Evolutionary conservation across 2,888 invertebrate species (phyloP), one percentile per base, ranked within the genome.

Genomic region (Scaeva pyrastri): DNA sequence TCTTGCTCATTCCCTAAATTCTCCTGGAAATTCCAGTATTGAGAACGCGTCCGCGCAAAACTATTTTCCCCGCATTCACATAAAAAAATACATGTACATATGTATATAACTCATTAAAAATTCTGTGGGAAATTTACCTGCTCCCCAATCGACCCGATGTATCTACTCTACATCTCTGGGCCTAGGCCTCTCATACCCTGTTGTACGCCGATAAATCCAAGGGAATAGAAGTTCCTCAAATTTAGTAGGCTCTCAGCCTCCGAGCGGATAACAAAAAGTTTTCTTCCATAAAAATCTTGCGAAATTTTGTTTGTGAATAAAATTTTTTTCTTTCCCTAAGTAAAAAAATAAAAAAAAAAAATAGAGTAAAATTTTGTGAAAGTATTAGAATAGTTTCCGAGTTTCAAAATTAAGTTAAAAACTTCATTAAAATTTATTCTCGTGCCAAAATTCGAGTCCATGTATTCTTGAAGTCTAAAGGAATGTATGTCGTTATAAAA

Each of bases 191-290:
- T 78, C 71, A 45, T 72, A 74, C 52, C 60, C 68, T 52, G 68
- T 52, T 31, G 23, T 43, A 52, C 14, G 52, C 36, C 84, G 55
- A 78, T 81, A 75, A 72, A 81, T 73, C 74, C 87, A 72, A 74
- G 84, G 87, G 89, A 88, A 88, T 88, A 88, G 86, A 89, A 90
- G 88, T 88, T 88, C 89, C 88, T 89, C 66, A 89, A 90, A 89
- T 91, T 91, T 91, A 92, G 92, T 92, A 91, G 92, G 92, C 92
- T 91, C 91, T 91, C 92, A 91, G 92, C 92, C 92, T 92, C 92
- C 92, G 92, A 92, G 92, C 91, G 92, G 92, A 91, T 91, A 91
- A 91, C 92, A 92, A 90, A 50, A 89, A 91, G 88, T 88, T 88
- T 88, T 85, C 86, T 82, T 81, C 81, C 45, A 64, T 43, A 43